These are phyloP conservation scores for Spodoptera frugiperda DNA, from an alignment of 1,140 invertebrate species.

Conservation along the genomic window DNA sequence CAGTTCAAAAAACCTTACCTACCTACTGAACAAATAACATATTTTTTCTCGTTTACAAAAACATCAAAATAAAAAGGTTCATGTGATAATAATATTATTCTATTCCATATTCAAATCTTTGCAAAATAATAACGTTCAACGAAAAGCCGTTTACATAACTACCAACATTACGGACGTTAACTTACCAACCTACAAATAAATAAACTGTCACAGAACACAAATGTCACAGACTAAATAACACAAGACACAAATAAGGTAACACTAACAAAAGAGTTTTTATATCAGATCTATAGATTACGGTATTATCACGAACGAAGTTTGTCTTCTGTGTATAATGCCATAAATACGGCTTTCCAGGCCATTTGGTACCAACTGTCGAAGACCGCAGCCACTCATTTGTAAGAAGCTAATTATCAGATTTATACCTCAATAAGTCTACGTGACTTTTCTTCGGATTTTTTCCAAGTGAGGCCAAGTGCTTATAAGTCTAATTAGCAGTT, in stretches of 20 bases:
- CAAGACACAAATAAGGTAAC: neutral
- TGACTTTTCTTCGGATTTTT: neutral
- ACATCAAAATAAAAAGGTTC: no score
- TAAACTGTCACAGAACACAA: no score
- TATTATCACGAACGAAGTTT: conserved; percentile 3
- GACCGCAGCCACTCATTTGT: conserved; percentile 1
- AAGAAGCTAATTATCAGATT: neutral
- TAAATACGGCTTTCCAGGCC: conserved; percentile 2
- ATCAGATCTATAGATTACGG: neutral
- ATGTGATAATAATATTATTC: no score
- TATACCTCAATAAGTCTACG: conserved; percentile 8
- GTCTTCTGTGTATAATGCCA: neutral
- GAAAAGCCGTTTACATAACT: no score
- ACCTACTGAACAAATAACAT: no score
- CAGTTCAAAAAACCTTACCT: no score
- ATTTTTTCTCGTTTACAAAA: no score
- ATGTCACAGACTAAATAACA: neutral
- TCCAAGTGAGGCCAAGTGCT: neutral
- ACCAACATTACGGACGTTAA: neutral
- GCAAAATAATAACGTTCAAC: no score
- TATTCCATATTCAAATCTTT: no score
- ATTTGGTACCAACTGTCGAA: conserved; percentile 2
- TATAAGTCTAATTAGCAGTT: neutral
- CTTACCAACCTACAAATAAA: neutral
- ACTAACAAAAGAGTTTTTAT: neutral